Evolutionary conservation across 2,888 invertebrate genomes (phyloP).

Genomic region (Chloromyia formosa): DNA sequence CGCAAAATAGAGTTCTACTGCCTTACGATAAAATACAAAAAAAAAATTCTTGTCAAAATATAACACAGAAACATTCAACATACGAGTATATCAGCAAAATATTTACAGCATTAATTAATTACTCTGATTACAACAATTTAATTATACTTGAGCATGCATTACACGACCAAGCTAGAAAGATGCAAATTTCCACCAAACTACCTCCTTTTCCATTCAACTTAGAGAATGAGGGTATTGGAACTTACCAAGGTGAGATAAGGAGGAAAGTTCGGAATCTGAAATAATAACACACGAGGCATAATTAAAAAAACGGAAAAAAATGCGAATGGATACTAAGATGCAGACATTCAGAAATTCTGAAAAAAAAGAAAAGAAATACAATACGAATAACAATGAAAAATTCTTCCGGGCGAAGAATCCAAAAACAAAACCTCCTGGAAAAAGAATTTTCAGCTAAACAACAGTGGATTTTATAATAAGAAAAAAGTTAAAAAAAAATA

Average conservation of each 20-base stretch:
- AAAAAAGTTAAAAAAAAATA: no score
- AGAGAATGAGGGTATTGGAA: constrained; percentile 46
- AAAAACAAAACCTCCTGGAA: no score
- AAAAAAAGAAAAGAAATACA: no score
- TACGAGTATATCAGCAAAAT: constrained; percentile 16
- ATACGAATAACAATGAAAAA: no score
- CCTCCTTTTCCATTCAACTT: not conserved
- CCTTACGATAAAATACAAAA: no score
- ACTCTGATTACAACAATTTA: not conserved
- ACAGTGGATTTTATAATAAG: no score
- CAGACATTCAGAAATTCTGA: no score
- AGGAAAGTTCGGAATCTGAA: constrained; percentile 56
- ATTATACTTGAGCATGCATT: not conserved
- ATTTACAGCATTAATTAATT: constrained; percentile 28
- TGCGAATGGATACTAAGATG: not conserved
- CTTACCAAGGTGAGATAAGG: constrained; percentile 56
- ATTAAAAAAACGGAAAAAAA: constrained; percentile 13
- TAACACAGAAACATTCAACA: not conserved
- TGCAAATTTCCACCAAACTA: not conserved
- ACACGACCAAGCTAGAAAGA: not conserved
- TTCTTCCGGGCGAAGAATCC: no score
- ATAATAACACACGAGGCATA: constrained; percentile 43
- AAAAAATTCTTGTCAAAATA: no score
- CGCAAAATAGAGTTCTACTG: no score
- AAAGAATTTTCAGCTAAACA: no score